Conservation (phyloP, 2,797 vertebrate species). For the Iguana delicatissima region DNA sequence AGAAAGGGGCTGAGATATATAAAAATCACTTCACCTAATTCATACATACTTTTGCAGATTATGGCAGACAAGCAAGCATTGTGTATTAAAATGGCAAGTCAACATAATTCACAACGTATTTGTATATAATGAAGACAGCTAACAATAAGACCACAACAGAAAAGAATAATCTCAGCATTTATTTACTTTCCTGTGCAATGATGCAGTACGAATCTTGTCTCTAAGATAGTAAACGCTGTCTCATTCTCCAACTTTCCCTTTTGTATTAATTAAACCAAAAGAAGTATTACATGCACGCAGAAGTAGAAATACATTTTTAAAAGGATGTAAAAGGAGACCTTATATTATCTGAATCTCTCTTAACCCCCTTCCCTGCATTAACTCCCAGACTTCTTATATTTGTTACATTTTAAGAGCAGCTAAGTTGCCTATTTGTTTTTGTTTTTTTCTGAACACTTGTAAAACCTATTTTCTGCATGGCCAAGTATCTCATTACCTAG, state of each 20-base stretch:
- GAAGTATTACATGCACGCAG: constrained; percentile 42
- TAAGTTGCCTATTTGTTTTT: not conserved
- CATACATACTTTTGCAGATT: not conserved
- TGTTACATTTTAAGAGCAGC: constrained; percentile 4
- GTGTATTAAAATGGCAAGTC: constrained; percentile 35
- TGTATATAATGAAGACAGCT: constrained; percentile 59
- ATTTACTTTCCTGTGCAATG: constrained; percentile 44
- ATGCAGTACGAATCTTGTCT: constrained; percentile 34
- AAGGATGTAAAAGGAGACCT: not conserved
- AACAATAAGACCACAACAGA: constrained; percentile 54
- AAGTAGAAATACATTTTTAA: not conserved
- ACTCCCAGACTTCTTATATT: not conserved
- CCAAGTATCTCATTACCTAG: not conserved
- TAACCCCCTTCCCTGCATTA: not conserved
- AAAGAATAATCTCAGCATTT: constrained; percentile 53
- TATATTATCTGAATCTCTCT: not conserved
- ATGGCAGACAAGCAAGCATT: constrained; percentile 39
- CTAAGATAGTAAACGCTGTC: constrained; percentile 33
- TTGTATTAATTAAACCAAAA: constrained; percentile 19
- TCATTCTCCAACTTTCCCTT: constrained; percentile 44
- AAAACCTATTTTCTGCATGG: constrained; percentile 17
- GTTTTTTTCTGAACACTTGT: constrained; percentile 12
- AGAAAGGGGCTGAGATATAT: not conserved
- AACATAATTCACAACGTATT: constrained; percentile 36
- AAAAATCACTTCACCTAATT: constrained; percentile 46